These are phyloP conservation scores for Eilema sororculum DNA, from an alignment of 2,888 invertebrate species.

Conservation along the genomic window DNA sequence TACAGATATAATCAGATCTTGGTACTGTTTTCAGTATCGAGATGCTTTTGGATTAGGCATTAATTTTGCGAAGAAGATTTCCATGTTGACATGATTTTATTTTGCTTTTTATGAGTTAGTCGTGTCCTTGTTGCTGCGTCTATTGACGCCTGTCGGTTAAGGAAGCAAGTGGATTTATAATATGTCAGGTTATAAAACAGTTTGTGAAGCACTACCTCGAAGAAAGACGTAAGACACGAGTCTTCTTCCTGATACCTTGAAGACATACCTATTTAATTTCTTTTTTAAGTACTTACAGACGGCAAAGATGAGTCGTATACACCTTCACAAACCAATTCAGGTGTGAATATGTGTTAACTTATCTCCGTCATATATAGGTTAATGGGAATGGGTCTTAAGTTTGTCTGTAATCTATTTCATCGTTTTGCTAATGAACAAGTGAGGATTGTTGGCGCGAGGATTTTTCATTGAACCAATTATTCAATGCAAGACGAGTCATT, in stretches of 20 bases:
- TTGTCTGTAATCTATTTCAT: constrained; percentile 31
- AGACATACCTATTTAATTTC: too few relatives aligned
- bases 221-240: too few relatives aligned
- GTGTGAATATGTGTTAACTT: too few relatives aligned
- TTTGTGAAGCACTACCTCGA: too few relatives aligned
- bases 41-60: constrained; percentile 44
- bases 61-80: not conserved
- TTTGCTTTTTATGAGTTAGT: not conserved
- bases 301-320: too few relatives aligned
- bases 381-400: constrained; percentile 7
- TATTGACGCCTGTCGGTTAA: too few relatives aligned
- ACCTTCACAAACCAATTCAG: not conserved
- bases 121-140: too few relatives aligned
- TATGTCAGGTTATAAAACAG: not conserved
- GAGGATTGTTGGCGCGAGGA: constrained; percentile 68
- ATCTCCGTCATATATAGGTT: not conserved
- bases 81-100: not conserved
- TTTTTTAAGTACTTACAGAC: too few relatives aligned
- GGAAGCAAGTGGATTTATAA: too few relatives aligned
- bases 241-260: too few relatives aligned
- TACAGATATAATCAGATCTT: constrained; percentile 52
- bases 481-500: constrained; percentile 32
- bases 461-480: constrained; percentile 70
- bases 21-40: too few relatives aligned
- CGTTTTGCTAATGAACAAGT: constrained; percentile 76